A percentile compares a stretch with the other conserved stretches of the same genome.
These are phyloP conservation scores for Echeneis naucrates DNA, from an alignment of 2,797 vertebrate species.

Conservation along the genomic window DNA sequence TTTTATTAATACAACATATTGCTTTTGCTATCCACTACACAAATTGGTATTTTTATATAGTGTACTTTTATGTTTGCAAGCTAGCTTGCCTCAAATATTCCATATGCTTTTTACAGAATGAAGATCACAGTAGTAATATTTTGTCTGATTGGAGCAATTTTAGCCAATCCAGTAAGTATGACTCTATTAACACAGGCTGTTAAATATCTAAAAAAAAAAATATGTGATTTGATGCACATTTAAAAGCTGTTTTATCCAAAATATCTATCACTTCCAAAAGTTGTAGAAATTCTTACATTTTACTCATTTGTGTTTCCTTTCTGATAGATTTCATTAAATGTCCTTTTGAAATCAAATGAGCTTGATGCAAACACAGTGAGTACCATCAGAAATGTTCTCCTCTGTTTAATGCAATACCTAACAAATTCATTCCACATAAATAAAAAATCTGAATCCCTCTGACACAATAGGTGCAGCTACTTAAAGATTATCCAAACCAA, in stretches of 20 bases:
- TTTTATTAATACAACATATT: neutral
- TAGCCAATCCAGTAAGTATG: constrained; percentile 82
- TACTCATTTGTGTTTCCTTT: neutral
- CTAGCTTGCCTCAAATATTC: neutral
- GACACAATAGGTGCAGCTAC: constrained; percentile 50
- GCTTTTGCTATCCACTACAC: neutral
- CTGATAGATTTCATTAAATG: constrained; percentile 73
- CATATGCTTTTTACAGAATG: constrained; percentile 75
- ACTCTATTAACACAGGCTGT: neutral
- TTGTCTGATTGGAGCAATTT: constrained; percentile 77
- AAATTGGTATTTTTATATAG: neutral
- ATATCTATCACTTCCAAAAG: neutral
- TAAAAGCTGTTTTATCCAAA: neutral
- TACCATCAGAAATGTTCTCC: neutral
- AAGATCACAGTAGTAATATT: constrained; percentile 69
- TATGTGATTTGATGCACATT: neutral
- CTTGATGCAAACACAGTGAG: constrained; percentile 76
- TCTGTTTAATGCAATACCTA: neutral
- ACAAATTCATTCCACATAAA: constrained; percentile 17
- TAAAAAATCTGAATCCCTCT: constrained; percentile 15
- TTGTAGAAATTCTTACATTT: neutral
- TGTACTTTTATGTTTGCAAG: neutral
- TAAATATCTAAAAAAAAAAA: neutral
- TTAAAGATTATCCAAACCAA: constrained; percentile 30
- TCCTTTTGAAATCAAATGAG: constrained; percentile 56